Conservation (phyloP, 1,140 invertebrate species). For the Aphaenogaster floridana region DNA sequence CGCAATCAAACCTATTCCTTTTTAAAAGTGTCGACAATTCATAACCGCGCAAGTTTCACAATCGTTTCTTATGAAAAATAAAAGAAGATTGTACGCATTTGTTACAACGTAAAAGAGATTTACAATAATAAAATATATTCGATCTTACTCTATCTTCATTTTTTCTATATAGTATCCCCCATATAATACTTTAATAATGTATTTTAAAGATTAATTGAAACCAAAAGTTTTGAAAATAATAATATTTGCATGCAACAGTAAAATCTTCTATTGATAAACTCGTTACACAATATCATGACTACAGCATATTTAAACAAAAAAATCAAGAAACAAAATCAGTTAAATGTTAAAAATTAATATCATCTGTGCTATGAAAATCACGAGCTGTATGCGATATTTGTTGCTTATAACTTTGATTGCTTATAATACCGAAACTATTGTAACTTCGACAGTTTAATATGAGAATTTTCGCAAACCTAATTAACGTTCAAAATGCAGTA, state of each 20-base stretch:
- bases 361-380: neutral
- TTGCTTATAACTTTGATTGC: neutral
- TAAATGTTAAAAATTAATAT: conserved; percentile 2
- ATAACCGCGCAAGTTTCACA: neutral
- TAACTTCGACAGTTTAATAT: neutral
- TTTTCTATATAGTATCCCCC: neutral
- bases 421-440: neutral
- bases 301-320: neutral
- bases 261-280: neutral
- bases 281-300: neutral
- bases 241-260: neutral
- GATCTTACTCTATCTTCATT: neutral
- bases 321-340: neutral
- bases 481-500: neutral
- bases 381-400: neutral
- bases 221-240: neutral
- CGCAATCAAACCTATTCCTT: conserved; percentile 11
- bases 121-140: conserved; percentile 3
- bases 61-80: neutral
- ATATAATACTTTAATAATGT: neutral
- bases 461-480: neutral
- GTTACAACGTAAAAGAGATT: neutral
- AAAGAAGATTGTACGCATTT: neutral
- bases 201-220: neutral
- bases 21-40: neutral